These are phyloP conservation scores for Pilophorus perplexus DNA, from an alignment of 2,888 invertebrate genomes.

Conservation along the genomic window DNA sequence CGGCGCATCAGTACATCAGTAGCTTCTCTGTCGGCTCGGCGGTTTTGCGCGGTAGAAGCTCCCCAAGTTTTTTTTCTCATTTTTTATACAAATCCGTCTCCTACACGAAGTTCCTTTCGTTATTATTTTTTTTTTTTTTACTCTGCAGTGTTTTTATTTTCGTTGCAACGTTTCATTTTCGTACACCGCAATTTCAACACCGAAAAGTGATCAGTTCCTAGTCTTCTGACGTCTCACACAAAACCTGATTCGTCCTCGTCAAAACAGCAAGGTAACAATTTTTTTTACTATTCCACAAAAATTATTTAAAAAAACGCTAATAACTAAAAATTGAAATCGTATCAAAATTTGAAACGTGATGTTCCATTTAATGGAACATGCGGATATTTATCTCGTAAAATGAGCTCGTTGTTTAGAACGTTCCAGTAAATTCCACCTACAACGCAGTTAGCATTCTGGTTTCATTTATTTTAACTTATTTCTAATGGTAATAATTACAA, in stretches of 20 bases:
- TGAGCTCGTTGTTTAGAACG: too few species aligned
- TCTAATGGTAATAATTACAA: too few species aligned
- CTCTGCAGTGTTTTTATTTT: not conserved
- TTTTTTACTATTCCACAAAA: too few species aligned
- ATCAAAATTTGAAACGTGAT: too few species aligned
- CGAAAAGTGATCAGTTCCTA: constrained; percentile 24
- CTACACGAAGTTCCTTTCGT: constrained; percentile 5
- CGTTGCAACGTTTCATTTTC: not conserved
- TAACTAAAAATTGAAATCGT: too few species aligned
- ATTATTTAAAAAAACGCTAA: too few species aligned
- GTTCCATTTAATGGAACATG: too few species aligned
- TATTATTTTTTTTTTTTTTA: not conserved
- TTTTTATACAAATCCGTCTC: not conserved
- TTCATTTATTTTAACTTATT: too few species aligned
- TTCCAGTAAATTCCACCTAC: too few species aligned
- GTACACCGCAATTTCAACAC: not conserved
- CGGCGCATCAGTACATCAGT: constrained; percentile 41
- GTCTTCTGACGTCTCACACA: constrained; percentile 6
- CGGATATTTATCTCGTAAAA: too few species aligned
- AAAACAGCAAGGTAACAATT: not conserved
- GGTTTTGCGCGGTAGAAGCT: constrained; percentile 20
- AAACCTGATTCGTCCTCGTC: not conserved
- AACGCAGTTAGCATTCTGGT: too few species aligned
- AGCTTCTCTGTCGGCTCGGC: constrained; percentile 38
- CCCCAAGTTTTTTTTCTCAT: not conserved